phyloP scores from a whole-genome alignment of 2,888 invertebrate species.

The Leptopilina syphax region DNA sequence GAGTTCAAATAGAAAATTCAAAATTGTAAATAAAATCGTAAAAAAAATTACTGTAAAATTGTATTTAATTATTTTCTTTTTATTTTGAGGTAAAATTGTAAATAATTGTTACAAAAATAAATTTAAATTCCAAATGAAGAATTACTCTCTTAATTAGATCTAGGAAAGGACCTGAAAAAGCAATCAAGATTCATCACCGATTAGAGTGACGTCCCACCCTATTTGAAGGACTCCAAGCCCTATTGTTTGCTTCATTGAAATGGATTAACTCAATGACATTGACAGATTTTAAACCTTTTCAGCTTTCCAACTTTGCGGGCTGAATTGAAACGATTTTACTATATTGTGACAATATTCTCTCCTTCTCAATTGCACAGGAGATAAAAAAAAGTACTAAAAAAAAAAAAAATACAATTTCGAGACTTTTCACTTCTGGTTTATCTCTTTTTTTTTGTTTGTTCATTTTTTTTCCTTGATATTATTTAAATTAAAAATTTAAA shows the following conservation, averaged over 20 bases:
- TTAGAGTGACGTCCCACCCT: conserved; percentile 2
- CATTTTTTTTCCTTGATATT: too few relatives aligned
- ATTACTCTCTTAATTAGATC: conserved; percentile 13
- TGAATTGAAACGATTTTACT: neutral
- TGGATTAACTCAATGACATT: conserved; percentile 34
- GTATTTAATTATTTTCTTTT: too few relatives aligned
- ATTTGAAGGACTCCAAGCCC: neutral
- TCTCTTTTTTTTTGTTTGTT: neutral
- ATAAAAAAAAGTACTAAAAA: too few relatives aligned
- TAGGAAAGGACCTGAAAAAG: neutral
- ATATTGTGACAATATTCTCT: conserved; percentile 4
- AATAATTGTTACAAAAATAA: neutral
- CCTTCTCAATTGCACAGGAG: neutral
- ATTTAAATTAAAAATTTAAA: too few relatives aligned
- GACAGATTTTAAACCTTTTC: conserved; percentile 25
- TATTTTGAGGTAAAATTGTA: neutral
- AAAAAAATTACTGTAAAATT: too few relatives aligned
- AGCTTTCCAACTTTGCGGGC: neutral
- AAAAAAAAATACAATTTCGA: neutral
- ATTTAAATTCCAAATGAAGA: neutral
- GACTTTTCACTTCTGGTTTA: conserved; percentile 1
- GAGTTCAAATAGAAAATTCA: too few relatives aligned
- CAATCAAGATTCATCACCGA: conserved; percentile 39
- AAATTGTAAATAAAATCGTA: too few relatives aligned
- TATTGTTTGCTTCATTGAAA: conserved; percentile 39